phyloP scores from a whole-genome alignment of 2,797 vertebrate species.

The Lophius americanus region DNA sequence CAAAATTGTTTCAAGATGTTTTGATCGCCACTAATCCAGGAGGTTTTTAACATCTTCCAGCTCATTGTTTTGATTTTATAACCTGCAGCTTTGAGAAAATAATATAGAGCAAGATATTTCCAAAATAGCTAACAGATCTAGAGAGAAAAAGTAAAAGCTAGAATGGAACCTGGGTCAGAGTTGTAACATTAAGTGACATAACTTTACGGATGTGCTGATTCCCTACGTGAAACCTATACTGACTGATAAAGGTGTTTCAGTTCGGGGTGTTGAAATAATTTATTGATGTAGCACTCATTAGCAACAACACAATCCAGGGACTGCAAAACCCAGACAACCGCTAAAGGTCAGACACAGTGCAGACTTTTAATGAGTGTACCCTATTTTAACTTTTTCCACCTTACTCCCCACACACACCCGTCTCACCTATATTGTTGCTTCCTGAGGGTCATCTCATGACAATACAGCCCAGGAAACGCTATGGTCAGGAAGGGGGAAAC shows the following conservation, averaged over 20 bases:
- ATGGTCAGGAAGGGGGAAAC: conserved; percentile 44
- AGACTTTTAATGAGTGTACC: conserved; percentile 31
- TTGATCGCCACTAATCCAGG: background rate
- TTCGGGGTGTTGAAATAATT: background rate
- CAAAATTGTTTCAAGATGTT: background rate
- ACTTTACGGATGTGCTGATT: background rate
- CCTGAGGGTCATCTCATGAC: conserved; percentile 56
- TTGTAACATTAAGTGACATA: background rate
- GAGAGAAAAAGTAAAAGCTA: background rate
- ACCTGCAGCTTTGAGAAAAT: background rate
- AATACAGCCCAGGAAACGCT: conserved; percentile 58
- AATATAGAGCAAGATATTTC: background rate
- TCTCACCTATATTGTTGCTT: conserved; percentile 61
- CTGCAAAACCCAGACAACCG: conserved; percentile 32
- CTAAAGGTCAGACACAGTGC: conserved; percentile 24
- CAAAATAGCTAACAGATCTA: background rate
- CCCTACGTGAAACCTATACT: background rate
- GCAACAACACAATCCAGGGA: conserved; percentile 13
- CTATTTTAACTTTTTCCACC: conserved; percentile 42
- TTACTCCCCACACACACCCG: conserved; percentile 24
- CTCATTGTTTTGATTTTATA: background rate
- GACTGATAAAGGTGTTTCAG: background rate
- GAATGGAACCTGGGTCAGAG: background rate
- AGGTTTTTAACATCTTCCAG: background rate
- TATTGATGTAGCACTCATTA: background rate